These are phyloP conservation scores for Sebastes paucispinis DNA, from an alignment of 2,797 vertebrate species.

Conservation along the genomic window DNA sequence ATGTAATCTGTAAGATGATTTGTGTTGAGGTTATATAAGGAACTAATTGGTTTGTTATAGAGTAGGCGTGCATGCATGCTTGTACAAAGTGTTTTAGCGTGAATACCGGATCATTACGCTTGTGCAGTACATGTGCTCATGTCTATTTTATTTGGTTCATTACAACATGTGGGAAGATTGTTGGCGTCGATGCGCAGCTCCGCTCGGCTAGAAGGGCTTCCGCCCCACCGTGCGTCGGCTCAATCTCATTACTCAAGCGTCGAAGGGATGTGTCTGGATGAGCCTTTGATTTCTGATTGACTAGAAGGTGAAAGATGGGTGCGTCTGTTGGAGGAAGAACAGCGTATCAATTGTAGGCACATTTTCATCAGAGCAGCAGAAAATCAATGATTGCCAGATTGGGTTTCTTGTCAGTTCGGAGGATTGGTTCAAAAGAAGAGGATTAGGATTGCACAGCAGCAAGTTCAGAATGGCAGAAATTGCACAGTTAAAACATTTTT, in stretches of 20 bases:
- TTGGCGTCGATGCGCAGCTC: conserved; percentile 32
- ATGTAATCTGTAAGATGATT: conserved; percentile 34
- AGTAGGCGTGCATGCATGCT: conserved; percentile 26
- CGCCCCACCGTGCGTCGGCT: conserved; percentile 18
- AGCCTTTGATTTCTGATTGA: conserved; percentile 52
- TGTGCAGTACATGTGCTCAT: conserved; percentile 7
- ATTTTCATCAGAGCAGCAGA: conserved; percentile 47
- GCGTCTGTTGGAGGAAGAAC: conserved; percentile 8
- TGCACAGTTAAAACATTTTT: not conserved
- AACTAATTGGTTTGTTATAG: conserved; percentile 58
- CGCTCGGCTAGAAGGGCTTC: conserved; percentile 16
- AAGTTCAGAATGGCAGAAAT: not conserved
- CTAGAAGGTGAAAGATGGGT: conserved; percentile 33
- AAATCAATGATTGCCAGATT: conserved; percentile 46
- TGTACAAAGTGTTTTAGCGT: conserved; percentile 43
- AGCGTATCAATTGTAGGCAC: conserved; percentile 18
- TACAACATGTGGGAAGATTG: conserved; percentile 51
- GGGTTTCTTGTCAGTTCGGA: conserved; percentile 19
- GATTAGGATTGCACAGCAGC: conserved; percentile 5
- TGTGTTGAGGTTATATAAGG: conserved; percentile 49
- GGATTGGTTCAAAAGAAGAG: conserved; percentile 7
- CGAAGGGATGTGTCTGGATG: conserved; percentile 17
- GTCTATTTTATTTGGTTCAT: conserved; percentile 47
- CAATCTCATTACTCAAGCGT: conserved; percentile 42
- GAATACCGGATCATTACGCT: conserved; percentile 40